Percentiles rank a stretch among this genome's conserved stretches.
Evolutionary conservation across 2,113 vertebrate species (phyloP).

Genomic region (Cyanoderma ruficeps): DNA sequence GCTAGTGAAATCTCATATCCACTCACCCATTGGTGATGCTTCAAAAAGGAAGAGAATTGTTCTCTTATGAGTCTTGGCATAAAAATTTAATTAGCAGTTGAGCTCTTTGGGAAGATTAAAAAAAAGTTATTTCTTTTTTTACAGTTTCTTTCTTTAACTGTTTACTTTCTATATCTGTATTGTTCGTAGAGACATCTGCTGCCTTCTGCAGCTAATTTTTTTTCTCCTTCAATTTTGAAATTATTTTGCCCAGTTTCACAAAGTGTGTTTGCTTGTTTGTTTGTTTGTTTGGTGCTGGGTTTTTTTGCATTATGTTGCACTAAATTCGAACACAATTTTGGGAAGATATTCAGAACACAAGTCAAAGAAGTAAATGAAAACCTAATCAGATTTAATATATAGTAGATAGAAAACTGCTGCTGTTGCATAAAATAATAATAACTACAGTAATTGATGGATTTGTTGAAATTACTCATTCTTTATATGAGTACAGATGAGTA

Average conservation of each 20-base stretch:
- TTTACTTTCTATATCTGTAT: background rate
- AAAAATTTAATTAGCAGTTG: conserved; percentile 56
- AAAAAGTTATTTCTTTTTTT: background rate
- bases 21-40: background rate
- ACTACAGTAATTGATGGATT: background rate
- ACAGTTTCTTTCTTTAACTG: background rate
- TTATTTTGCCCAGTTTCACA: background rate
- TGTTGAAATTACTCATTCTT: background rate
- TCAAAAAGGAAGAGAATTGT: conserved; percentile 11
- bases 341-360: background rate
- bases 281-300: background rate
- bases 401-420: background rate
- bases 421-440: background rate
- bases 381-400: background rate
- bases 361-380: background rate
- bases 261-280: background rate
- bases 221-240: background rate
- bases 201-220: background rate
- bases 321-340: background rate
- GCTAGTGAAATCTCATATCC: background rate
- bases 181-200: background rate
- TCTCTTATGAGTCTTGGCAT: conserved; percentile 21
- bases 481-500: background rate
- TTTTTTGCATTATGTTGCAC: background rate
- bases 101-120: background rate